Base-by-base conservation (phyloP, 2,113 vertebrate genomes). In the Oryzias curvinotus region DNA sequence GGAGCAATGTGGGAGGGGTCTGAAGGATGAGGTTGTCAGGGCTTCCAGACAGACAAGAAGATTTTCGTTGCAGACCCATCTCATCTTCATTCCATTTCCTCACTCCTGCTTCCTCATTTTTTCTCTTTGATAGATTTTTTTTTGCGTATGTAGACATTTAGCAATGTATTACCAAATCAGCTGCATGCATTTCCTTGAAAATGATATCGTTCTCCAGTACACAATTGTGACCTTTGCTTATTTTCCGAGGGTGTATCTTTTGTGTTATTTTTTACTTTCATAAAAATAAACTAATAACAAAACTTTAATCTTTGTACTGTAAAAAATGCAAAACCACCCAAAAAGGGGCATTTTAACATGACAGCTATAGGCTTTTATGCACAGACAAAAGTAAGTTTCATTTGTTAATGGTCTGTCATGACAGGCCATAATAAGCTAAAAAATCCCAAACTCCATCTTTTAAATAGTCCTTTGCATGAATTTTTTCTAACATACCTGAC, bases 11-110 rank as follows among this genome's bases (percentile, higher is more conserved):
- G 70, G 78, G 79, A 72, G 71, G 70, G 74, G 58, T 68, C 72
- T 62, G 73, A 86, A 77, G 84, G 78, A 91, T 87, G 83, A 77
- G 66, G 79, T 80, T 86, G 85, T 87, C 84, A 84, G 51, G 49
- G 61, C 68, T 83, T 79, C 66, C 83, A 89, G 89, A 86, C 68
- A 77, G 77, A 88, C 45, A 60, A 82, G 75, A 52, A 10, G 18
- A 28, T 59, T 21, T 71, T 71, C 63, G 80, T 51, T 62, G 68
- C 26, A 42, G 51, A 67, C 30, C 63, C 7, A n/a, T 45, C 43
- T 52, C 46, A 42, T 28, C 46, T 1, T 19, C 48, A 51, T 36
- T 28, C 17, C 43, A 3, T 57, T 3, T 30, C 23, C 23, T 23
- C 7, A 26, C 23, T 18, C 55, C 13, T 21, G 18, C 42, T 72